phyloP scores from a whole-genome alignment of 2,888 invertebrate species.

The Cantharis rustica region DNA sequence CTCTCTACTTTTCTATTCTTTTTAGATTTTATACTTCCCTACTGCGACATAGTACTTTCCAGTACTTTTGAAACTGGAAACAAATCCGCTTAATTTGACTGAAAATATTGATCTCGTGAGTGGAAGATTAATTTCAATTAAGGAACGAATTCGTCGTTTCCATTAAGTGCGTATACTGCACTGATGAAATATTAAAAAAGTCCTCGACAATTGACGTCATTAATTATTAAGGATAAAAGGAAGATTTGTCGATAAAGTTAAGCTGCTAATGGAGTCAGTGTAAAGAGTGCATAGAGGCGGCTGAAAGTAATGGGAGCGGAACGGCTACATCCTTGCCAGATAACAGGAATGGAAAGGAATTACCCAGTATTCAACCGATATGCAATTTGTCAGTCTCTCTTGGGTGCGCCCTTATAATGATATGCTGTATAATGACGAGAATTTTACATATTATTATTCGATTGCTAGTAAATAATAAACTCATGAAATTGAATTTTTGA shows the following conservation, averaged over 20 bases:
- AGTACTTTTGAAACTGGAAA: neutral
- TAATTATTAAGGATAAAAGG: conserved; percentile 25
- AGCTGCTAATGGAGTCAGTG: conserved; percentile 22
- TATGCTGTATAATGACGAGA: neutral
- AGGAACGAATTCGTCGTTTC: neutral
- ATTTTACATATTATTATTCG: neutral
- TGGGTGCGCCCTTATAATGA: neutral
- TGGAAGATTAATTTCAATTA: neutral
- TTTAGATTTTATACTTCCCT: neutral
- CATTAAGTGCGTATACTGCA: neutral
- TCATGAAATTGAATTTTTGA: neutral
- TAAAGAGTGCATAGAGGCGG: conserved; percentile 17
- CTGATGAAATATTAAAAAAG: conserved; percentile 18
- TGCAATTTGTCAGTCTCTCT: conserved; percentile 23
- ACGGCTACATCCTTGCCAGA: conserved; percentile 23
- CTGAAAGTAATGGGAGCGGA: conserved; percentile 23
- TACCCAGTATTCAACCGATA: conserved; percentile 18
- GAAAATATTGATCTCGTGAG: neutral
- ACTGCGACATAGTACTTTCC: neutral
- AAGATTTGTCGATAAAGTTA: conserved; percentile 20
- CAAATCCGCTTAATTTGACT: neutral
- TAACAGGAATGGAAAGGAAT: conserved; percentile 25
- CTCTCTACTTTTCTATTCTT: neutral
- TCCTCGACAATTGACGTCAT: conserved; percentile 20
- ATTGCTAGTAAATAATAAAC: neutral